These are phyloP conservation scores for Danio kyathit DNA, from an alignment of 2,797 vertebrate species.

Conservation along the genomic window DNA sequence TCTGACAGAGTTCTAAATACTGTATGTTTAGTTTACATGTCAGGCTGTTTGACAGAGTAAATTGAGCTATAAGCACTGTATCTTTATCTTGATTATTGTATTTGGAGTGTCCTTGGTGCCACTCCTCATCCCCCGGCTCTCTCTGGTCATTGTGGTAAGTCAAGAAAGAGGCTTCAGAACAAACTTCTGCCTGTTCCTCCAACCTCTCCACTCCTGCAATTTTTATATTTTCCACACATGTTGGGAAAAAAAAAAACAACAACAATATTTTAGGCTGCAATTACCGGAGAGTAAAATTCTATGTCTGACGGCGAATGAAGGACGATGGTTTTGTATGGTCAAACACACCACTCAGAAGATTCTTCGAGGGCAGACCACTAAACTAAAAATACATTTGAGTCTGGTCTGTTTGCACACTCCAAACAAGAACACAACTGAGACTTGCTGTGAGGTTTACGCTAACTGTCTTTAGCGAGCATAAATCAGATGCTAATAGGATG, in stretches of 20 bases:
- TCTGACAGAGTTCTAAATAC: neutral
- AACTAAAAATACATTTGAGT: constrained; percentile 64
- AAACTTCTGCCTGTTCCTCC: constrained; percentile 57
- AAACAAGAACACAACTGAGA: constrained; percentile 52
- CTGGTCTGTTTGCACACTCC: constrained; percentile 70
- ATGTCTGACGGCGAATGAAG: constrained; percentile 52
- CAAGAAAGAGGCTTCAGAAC: constrained; percentile 48
- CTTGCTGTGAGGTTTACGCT: constrained; percentile 30
- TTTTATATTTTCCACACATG: constrained; percentile 58
- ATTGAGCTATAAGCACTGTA: constrained; percentile 31
- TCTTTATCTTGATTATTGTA: constrained; percentile 61
- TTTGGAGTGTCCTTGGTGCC: constrained; percentile 53
- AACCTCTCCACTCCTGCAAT: constrained; percentile 48
- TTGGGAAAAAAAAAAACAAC: constrained; percentile 35
- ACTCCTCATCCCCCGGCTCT: constrained; percentile 45
- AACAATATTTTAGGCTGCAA: constrained; percentile 50
- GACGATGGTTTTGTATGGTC: constrained; percentile 49
- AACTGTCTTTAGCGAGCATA: constrained; percentile 13
- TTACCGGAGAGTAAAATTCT: constrained; percentile 57
- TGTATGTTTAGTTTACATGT: neutral
- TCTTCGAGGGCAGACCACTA: constrained; percentile 33
- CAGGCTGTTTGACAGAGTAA: constrained; percentile 16
- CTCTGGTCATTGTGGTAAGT: constrained; percentile 56
- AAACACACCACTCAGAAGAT: constrained; percentile 42
- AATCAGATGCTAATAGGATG: constrained; percentile 29